phyloP scores from a whole-genome alignment of 2,797 vertebrate species.

The Microtus californicus region DNA sequence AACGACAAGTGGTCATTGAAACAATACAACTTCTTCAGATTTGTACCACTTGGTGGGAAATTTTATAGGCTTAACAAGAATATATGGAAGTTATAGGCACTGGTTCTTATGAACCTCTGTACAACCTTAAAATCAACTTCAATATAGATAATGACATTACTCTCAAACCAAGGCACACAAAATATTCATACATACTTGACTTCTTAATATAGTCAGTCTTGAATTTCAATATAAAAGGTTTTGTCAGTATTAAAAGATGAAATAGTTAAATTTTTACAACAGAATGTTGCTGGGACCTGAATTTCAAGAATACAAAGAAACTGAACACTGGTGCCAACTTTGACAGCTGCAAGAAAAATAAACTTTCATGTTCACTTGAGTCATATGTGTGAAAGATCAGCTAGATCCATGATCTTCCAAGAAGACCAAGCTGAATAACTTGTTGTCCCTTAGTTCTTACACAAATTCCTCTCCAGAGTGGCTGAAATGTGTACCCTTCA shows the following conservation, averaged over 20 bases:
- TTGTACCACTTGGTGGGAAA: background rate
- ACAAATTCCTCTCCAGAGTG: background rate
- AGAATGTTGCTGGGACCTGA: background rate
- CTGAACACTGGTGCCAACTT: background rate
- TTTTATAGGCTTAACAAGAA: background rate
- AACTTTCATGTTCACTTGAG: background rate
- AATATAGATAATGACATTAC: background rate
- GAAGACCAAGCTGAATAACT: background rate
- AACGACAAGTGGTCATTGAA: background rate
- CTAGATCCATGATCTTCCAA: background rate
- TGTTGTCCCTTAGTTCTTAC: background rate
- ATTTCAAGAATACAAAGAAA: slow-evolving; percentile 9
- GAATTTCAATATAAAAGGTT: background rate
- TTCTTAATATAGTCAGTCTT: background rate
- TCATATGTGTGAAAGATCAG: background rate
- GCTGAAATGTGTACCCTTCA: background rate
- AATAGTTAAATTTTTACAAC: background rate
- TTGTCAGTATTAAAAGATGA: background rate
- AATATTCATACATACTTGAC: background rate
- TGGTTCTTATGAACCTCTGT: background rate
- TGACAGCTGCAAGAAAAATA: background rate
- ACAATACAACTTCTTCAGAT: slow-evolving; percentile 1
- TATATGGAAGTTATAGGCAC: background rate
- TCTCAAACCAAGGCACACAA: background rate
- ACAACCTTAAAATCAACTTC: background rate